These are phyloP conservation scores for Paracanthobrama guichenoti DNA, from an alignment of 2,113 vertebrate species.

Conservation along the genomic window DNA sequence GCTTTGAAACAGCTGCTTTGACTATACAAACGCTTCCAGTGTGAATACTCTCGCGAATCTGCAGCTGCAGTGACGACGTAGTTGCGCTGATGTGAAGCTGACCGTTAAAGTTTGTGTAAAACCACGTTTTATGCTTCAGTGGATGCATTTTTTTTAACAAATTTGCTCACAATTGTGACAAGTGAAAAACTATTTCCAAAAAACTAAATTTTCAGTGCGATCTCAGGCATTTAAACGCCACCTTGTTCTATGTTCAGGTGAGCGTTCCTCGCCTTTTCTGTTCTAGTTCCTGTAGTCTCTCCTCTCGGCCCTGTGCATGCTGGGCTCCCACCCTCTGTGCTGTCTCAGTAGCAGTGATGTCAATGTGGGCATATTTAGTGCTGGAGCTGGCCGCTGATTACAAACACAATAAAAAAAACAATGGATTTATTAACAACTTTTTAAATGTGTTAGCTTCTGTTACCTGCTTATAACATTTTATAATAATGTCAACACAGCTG, in stretches of 20 bases:
- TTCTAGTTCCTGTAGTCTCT: constrained; percentile 80
- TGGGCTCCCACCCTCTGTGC: constrained; percentile 81
- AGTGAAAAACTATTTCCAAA: no score
- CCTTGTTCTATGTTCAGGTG: constrained; percentile 63
- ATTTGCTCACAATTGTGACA: background rate
- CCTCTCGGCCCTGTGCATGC: constrained; percentile 79
- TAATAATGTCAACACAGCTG: background rate
- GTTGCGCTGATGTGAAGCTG: no score
- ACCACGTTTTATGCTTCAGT: background rate
- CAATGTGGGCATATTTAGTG: constrained; percentile 82
- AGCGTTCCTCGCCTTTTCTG: constrained; percentile 73
- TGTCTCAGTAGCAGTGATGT: constrained; percentile 81
- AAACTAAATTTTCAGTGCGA: background rate
- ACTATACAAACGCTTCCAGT: no score
- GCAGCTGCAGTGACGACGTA: no score
- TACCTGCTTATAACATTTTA: background rate
- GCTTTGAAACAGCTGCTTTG: no score
- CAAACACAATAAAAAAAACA: background rate
- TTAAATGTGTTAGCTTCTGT: background rate
- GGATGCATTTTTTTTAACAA: background rate
- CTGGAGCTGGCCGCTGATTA: constrained; percentile 72
- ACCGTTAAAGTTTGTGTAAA: background rate
- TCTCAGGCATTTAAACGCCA: constrained; percentile 8
- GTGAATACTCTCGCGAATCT: no score
- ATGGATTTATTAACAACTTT: constrained; percentile 31